These are phyloP conservation scores for Rhagoletis zephyria DNA, from an alignment of 1,140 invertebrate genomes.

Conservation along the genomic window DNA sequence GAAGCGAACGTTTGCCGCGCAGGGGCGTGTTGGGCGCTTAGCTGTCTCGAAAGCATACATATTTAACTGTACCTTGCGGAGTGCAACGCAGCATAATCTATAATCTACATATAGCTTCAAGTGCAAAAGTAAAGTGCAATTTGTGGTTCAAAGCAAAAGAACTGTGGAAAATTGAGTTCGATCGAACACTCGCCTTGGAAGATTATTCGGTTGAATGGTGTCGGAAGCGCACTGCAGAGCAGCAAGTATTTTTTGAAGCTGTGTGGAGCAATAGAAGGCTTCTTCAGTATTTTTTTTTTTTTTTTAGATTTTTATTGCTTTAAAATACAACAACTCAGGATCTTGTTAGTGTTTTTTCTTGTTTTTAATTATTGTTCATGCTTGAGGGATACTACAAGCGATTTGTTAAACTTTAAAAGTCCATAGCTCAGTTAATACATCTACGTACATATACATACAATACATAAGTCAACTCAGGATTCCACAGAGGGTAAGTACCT, in stretches of 20 bases:
- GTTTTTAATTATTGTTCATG: conserved; percentile 11
- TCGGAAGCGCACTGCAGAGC: background rate
- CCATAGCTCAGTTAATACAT: background rate
- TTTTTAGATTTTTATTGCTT: background rate
- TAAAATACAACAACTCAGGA: conserved; percentile 35
- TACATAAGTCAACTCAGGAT: conserved; percentile 26
- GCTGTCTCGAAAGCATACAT: no score
- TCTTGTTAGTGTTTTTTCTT: conserved; percentile 4
- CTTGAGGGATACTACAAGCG: background rate
- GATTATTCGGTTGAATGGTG: no score
- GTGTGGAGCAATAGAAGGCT: conserved; percentile 37
- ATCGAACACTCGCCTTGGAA: no score
- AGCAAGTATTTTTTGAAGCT: background rate
- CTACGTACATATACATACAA: background rate
- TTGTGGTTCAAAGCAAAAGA: no score
- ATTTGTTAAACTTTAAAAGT: conserved; percentile 12
- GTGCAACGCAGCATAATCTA: no score
- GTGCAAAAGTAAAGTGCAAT: background rate
- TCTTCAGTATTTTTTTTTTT: conserved; percentile 38
- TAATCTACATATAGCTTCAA: background rate
- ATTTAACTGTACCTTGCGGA: no score
- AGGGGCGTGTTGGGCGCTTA: background rate
- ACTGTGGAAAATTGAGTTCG: no score
- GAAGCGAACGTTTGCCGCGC: background rate
- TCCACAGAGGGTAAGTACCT: background rate